These are phyloP conservation scores for Drosophila testacea DNA, from an alignment of 2,888 invertebrate genomes.

Conservation along the genomic window DNA sequence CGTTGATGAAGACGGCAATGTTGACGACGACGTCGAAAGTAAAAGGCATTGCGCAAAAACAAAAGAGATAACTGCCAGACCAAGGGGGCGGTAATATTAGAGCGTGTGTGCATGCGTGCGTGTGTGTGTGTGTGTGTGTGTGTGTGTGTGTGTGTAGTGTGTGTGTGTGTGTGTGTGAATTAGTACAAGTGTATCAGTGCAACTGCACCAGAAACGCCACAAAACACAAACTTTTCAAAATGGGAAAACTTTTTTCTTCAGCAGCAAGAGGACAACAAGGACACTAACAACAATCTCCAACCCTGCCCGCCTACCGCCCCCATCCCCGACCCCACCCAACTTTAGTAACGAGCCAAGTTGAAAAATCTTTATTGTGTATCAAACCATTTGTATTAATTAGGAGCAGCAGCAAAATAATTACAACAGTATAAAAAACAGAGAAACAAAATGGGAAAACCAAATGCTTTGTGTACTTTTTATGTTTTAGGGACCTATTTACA, in stretches of 20 bases:
- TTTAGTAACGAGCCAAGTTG: conserved; percentile 78
- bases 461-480: conserved; percentile 57
- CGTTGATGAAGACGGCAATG: conserved; percentile 75
- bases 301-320: neutral
- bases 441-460: conserved; percentile 48
- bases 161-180: conserved; percentile 24
- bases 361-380: conserved; percentile 82
- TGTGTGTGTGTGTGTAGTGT: conserved; percentile 19
- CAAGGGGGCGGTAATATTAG: conserved; percentile 24
- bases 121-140: conserved; percentile 13
- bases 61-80: conserved; percentile 63
- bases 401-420: conserved; percentile 79
- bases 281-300: conserved; percentile 51
- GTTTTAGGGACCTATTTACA: conserved; percentile 31
- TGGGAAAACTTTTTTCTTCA: conserved; percentile 79
- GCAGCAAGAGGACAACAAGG: conserved; percentile 55
- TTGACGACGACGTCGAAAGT: conserved; percentile 63
- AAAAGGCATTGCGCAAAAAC: conserved; percentile 60
- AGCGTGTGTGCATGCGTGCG: conserved; percentile 11
- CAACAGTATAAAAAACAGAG: conserved; percentile 64
- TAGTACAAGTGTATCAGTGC: conserved; percentile 63
- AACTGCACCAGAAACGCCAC: conserved; percentile 66
- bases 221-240: conserved; percentile 75
- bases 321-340: conserved; percentile 7
- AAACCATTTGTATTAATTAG: conserved; percentile 84